Evolutionary conservation across 2,113 vertebrate species (phyloP), one percentile per base, ranked within the genome.

Genomic region (Callipepla californica): DNA sequence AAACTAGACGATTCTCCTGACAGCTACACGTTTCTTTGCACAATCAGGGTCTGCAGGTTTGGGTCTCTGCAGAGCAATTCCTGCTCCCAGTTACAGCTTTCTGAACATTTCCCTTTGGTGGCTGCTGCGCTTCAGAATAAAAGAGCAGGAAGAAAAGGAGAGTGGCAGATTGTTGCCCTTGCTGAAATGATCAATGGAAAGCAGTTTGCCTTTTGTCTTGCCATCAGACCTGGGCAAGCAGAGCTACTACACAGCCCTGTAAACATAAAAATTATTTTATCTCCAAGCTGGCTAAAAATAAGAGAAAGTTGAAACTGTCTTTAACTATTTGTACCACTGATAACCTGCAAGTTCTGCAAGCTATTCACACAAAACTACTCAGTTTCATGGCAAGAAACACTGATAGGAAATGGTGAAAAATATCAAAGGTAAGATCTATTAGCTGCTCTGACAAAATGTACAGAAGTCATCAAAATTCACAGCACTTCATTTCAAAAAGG

Each of bases 171-270:
- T 65, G 84, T 68, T 91, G 75, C 65, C 81, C 69, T 77, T 91
- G 68, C 81, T 91, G 85, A 91, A 94, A 92, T 83, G 57, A 92
- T 89, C 94, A 94, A 36, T 72, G 67, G 72, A 55, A 90, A 94
- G 79, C 79, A 80, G 79, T 95, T 80, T 58, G 65, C 62, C 58
- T 94, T 93, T 48, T 92, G 65, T 78, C 76, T 87, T 68, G 73
- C 68, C 80, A 91, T 90, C 91, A 92, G 66, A 92, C 30, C 38
- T 2, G 11, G 34, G 73, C 79, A 74, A 87, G 38, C 51, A 85
- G 36, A 65, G 44, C 61, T 74, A 26, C 34, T 80, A 20, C 13
- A 83, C 17, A 51, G 61, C 42, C 32, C 32, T 75, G 69, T 47
- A 68, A 90, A 74, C 85, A 72, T 51, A 73, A 38, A 32, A 16